Percentiles rank a stretch among this genome's conserved stretches.
phyloP scores from a whole-genome alignment of 2,113 vertebrate species.

The Monopterus albus region DNA sequence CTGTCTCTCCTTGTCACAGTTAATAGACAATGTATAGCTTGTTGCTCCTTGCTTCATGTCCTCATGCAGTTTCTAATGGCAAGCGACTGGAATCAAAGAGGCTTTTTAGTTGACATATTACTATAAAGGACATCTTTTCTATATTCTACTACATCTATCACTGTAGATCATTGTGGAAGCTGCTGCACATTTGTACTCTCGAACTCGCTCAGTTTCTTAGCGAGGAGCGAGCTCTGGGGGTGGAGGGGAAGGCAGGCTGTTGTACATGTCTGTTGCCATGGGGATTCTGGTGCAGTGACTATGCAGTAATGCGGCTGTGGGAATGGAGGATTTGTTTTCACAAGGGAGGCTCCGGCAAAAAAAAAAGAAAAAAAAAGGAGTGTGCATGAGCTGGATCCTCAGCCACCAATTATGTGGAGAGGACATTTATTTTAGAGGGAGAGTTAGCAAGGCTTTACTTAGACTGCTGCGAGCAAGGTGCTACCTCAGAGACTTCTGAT shows the following conservation, averaged over 20 bases:
- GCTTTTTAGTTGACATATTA: slow-evolving; percentile 70
- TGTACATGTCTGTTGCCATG: slow-evolving; percentile 84
- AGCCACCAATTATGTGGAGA: slow-evolving; percentile 68
- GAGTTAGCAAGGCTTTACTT: slow-evolving; percentile 57
- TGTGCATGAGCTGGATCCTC: slow-evolving; percentile 64
- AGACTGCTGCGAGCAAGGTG: slow-evolving; percentile 56
- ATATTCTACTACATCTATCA: slow-evolving; percentile 57
- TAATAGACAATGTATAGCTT: slow-evolving; percentile 59
- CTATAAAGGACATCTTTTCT: slow-evolving; percentile 69
- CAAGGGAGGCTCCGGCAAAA: slow-evolving; percentile 45
- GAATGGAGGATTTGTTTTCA: slow-evolving; percentile 76
- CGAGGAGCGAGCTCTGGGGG: slow-evolving; percentile 38
- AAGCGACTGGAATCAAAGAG: slow-evolving; percentile 71
- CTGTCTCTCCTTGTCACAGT: slow-evolving; percentile 58
- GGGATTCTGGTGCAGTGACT: slow-evolving; percentile 82
- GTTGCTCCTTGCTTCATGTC: slow-evolving; percentile 59
- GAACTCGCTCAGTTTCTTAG: slow-evolving; percentile 48
- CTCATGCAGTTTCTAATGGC: slow-evolving; percentile 79
- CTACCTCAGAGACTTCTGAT: slow-evolving; percentile 64
- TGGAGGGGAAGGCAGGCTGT: slow-evolving; percentile 62
- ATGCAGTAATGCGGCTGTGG: slow-evolving; percentile 76
- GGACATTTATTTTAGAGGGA: slow-evolving; percentile 68
- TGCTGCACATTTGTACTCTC: slow-evolving; percentile 61
- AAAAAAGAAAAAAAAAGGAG: slow-evolving; percentile 35
- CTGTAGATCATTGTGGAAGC: slow-evolving; percentile 67